Evolutionary conservation across 2,888 invertebrate species (phyloP), one percentile per base, ranked within the genome.

Genomic region (Epinotia nisella): DNA sequence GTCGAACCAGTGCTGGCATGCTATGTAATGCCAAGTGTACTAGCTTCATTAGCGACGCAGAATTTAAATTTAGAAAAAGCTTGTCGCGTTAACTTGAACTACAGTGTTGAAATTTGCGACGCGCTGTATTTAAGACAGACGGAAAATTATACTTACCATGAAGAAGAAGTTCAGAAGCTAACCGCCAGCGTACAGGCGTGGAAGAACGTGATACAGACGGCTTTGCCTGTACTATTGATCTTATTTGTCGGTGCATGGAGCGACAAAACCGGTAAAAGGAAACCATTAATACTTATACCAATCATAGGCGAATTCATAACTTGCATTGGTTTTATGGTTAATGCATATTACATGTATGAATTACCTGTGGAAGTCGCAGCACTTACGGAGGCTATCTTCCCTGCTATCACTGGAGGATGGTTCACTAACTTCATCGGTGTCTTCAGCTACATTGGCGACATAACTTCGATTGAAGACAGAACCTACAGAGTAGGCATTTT

Each of bases 361-460:
- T 89, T 97, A 17, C 97, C 97, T 0, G 97, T 97, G 94, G 97
- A 97, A 90, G 96, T 95, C 1, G 95, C 96, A 60, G 97, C 96
- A 0, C 90, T 97, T 2, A 96, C 96, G 0, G 97, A 97, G 84
- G 95, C 96, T 0, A 91, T 97, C 72, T 97, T 97, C 84, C 97
- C 97, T 0, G 97, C 97, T 0, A 87, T 97, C 1, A 97, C 97
- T 0, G 96, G 97, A 11, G 97, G 97, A 4, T 97, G 97, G 97
- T 97, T 97, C 85, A 97, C 97, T 17, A 97, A 97, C 95, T 96
- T 97, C 80, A 96, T 97, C 94, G 97, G 97, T 15, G 96, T 97
- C 67, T 97, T 98, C 89, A 97, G 97, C 87, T 98, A 98, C 85
- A 96, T 98, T 65, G 96, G 96, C 53, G 98, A 98, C 82, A 96